These are phyloP conservation scores for Uropetala carovei DNA, from an alignment of 2,888 invertebrate species.

Conservation along the genomic window DNA sequence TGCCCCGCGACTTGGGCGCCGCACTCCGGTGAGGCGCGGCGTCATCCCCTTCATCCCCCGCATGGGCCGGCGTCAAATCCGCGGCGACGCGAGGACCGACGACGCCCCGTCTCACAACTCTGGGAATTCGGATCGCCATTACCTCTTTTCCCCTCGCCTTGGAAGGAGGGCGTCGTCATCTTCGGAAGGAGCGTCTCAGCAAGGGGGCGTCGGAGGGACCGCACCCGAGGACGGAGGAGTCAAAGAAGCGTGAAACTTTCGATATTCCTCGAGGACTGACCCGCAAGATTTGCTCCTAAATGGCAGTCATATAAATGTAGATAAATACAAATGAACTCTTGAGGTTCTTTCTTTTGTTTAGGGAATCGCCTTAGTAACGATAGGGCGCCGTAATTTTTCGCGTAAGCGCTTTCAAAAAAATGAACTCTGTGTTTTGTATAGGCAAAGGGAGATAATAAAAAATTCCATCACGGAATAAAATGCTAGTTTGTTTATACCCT, in stretches of 20 bases:
- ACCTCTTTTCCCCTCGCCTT: conserved; percentile 35
- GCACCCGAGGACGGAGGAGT: neutral
- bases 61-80: conserved; percentile 5
- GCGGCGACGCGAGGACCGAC: neutral
- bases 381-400: neutral
- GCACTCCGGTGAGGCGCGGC: conserved; percentile 67
- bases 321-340: neutral
- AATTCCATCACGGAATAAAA: too few species aligned
- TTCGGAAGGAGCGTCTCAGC: too few species aligned
- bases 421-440: neutral
- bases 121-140: conserved; percentile 22
- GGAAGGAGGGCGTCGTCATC: neutral
- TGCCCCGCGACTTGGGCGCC: conserved; percentile 76
- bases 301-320: neutral
- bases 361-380: neutral
- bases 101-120: conserved; percentile 19
- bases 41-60: neutral
- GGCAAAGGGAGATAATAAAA: too few species aligned
- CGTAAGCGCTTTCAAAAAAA: neutral
- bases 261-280: too few species aligned
- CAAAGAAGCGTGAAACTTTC: neutral
- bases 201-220: neutral
- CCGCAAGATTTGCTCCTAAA: neutral
- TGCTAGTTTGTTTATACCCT: too few species aligned
- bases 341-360: neutral